phyloP scores from a whole-genome alignment of 1,140 invertebrate genomes.

The Asbolus verrucosus region DNA sequence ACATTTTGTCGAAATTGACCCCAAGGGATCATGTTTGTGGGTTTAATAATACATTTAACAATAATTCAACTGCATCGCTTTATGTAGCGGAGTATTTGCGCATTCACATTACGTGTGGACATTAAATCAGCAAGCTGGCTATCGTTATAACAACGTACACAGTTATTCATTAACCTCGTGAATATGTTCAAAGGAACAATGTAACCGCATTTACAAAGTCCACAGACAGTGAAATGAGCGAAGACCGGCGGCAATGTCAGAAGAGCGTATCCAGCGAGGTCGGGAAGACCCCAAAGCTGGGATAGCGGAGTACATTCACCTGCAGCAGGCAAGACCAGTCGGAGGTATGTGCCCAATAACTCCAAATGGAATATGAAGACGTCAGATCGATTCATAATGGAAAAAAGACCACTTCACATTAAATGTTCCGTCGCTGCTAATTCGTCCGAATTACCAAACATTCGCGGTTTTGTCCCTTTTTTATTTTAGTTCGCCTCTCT shows the following conservation, averaged over 20 bases:
- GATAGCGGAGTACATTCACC: slow-evolving; percentile 45
- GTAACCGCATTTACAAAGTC: slow-evolving; percentile 15
- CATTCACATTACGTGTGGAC: background rate
- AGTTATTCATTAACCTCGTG: slow-evolving; percentile 24
- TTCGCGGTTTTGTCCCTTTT: background rate
- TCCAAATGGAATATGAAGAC: slow-evolving; percentile 34
- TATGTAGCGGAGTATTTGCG: background rate
- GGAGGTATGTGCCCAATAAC: slow-evolving; percentile 40
- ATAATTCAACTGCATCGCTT: no score
- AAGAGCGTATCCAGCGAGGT: slow-evolving; percentile 13
- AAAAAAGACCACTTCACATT: slow-evolving; percentile 4
- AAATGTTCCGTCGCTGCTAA: background rate
- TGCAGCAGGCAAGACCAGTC: slow-evolving; percentile 47
- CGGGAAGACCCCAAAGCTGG: slow-evolving; percentile 35
- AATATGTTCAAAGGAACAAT: slow-evolving; percentile 34
- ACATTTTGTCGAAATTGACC: no score
- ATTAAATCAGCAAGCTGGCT: background rate
- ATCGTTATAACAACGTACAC: background rate
- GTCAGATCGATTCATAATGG: slow-evolving; percentile 29
- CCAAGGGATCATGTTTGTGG: no score
- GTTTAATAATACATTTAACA: no score
- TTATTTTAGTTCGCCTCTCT: background rate
- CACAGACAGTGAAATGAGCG: slow-evolving; percentile 13
- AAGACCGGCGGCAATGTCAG: slow-evolving; percentile 37
- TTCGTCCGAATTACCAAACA: background rate